These are phyloP conservation scores for Polyergus mexicanus DNA, from an alignment of 1,140 invertebrate species.

Conservation along the genomic window DNA sequence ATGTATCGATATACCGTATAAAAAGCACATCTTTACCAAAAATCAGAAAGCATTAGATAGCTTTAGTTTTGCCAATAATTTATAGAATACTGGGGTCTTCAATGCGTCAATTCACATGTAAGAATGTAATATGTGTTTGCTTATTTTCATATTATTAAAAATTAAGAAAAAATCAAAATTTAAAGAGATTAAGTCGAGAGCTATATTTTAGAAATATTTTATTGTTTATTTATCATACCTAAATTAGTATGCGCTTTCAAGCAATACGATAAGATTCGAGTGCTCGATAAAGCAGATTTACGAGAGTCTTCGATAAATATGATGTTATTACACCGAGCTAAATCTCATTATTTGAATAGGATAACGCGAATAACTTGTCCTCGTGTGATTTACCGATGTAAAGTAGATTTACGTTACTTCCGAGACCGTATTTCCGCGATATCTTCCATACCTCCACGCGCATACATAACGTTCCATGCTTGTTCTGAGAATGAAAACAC, in stretches of 20 bases:
- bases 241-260: not conserved
- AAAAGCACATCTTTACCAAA: not conserved
- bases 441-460: not conserved
- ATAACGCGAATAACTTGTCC: slow-evolving; percentile 36
- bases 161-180: not conserved
- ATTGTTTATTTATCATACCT: not conserved
- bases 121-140: not conserved
- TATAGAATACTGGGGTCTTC: slow-evolving; percentile 1
- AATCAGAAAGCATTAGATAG: not conserved
- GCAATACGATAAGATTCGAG: not conserved
- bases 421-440: not conserved
- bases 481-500: not conserved
- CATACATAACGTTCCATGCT: not conserved
- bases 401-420: slow-evolving; percentile 49
- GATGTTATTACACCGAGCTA: slow-evolving; percentile 24
- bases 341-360: slow-evolving; percentile 55
- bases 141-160: slow-evolving; percentile 6
- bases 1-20: not conserved
- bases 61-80: slow-evolving; percentile 1
- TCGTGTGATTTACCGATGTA: not conserved
- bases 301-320: slow-evolving; percentile 10
- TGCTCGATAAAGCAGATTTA: not conserved
- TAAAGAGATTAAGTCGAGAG: not conserved
- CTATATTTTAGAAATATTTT: slow-evolving; percentile 5
- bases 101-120: not conserved